Evolutionary conservation across 2,797 vertebrate species (phyloP).

Genomic region (Sebastes matsubarae): DNA sequence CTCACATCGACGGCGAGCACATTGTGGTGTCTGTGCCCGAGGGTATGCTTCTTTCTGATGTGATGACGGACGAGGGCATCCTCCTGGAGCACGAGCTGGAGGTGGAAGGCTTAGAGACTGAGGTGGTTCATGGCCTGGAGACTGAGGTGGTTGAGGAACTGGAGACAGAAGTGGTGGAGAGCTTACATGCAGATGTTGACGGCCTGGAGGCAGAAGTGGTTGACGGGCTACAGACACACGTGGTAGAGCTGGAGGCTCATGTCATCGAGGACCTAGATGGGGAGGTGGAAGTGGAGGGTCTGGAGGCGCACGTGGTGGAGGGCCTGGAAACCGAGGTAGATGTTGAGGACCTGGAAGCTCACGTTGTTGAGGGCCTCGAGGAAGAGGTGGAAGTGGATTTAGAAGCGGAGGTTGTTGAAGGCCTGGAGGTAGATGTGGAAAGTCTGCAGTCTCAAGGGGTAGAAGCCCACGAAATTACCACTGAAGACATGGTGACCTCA

Average conservation of each 20-base stretch:
- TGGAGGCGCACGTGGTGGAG: constrained; percentile 76
- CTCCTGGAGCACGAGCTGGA: constrained; percentile 92
- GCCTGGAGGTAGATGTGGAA: constrained; percentile 79
- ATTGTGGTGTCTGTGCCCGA: constrained; percentile 98
- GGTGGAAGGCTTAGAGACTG: constrained; percentile 87
- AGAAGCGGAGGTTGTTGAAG: constrained; percentile 76
- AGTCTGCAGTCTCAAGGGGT: constrained; percentile 81
- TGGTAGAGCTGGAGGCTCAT: constrained; percentile 78
- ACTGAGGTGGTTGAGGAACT: constrained; percentile 75
- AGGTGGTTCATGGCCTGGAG: constrained; percentile 75
- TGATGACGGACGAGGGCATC: constrained; percentile 95
- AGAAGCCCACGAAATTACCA: constrained; percentile 92
- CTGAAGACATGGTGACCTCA: constrained; percentile 90
- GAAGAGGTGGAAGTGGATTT: constrained; percentile 79
- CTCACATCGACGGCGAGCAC: constrained; percentile 97
- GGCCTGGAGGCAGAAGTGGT: constrained; percentile 76
- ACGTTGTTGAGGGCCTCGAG: constrained; percentile 79
- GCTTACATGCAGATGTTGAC: constrained; percentile 77
- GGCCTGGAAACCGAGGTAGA: constrained; percentile 78
- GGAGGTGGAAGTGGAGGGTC: constrained; percentile 78
- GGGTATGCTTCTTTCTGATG: constrained; percentile 95
- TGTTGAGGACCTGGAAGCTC: constrained; percentile 76
- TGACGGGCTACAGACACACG: constrained; percentile 74
- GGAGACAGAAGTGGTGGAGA: constrained; percentile 77
- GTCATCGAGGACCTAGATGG: constrained; percentile 75